These are phyloP conservation scores for Phengaris arion DNA, from an alignment of 2,888 invertebrate genomes.

Conservation along the genomic window DNA sequence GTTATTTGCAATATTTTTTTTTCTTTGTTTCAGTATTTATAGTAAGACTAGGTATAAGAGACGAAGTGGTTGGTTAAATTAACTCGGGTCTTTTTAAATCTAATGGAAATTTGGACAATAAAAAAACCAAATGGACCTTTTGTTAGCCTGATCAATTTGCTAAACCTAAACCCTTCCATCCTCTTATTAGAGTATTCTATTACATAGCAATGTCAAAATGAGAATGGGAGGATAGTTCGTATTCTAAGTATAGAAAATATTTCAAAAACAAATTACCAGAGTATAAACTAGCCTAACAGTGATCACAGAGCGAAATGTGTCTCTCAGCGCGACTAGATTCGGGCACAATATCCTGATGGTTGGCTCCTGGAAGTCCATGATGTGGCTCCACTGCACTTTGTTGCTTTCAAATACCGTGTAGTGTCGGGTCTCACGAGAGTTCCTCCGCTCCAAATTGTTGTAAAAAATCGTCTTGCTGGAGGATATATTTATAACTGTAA, in stretches of 20 bases:
- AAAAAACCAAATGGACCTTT: too few species aligned
- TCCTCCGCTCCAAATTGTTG: constrained; percentile 49
- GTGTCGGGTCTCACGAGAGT: constrained; percentile 55
- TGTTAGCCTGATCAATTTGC: too few species aligned
- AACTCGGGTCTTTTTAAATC: neutral
- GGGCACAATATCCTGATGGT: constrained; percentile 72
- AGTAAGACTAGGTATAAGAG: too few species aligned
- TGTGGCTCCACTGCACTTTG: constrained; percentile 71
- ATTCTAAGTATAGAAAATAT: constrained; percentile 17
- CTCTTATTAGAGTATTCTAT: neutral
- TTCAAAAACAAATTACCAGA: constrained; percentile 53
- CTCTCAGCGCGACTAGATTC: constrained; percentile 69
- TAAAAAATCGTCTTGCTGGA: constrained; percentile 55
- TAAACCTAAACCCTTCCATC: too few species aligned
- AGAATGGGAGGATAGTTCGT: neutral
- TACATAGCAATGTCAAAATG: neutral
- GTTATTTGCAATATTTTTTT: too few species aligned
- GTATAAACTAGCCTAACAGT: constrained; percentile 74
- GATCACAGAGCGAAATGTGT: constrained; percentile 76
- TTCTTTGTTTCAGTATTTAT: too few species aligned
- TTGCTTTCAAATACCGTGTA: constrained; percentile 74
- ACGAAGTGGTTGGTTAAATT: too few species aligned
- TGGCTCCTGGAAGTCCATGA: constrained; percentile 76
- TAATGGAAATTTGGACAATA: neutral
- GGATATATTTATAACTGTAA: constrained; percentile 42